These are phyloP conservation scores for Lycaon pictus DNA, from an alignment of 2,113 vertebrate species.

Conservation along the genomic window DNA sequence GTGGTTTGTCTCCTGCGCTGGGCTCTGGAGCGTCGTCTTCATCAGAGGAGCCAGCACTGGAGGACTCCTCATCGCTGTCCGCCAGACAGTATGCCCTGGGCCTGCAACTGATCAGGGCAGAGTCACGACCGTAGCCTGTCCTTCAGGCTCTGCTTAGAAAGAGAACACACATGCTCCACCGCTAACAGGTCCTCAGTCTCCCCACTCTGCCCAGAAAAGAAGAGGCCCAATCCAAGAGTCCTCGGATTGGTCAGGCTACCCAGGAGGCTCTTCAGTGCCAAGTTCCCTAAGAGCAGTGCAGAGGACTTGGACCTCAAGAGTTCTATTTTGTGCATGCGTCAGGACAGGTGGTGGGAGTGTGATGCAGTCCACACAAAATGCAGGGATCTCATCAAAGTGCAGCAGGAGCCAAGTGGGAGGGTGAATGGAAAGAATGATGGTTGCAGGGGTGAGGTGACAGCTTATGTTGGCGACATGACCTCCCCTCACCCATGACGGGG, in stretches of 20 bases:
- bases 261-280: not conserved
- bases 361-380: conserved; percentile 42
- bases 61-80: conserved; percentile 99
- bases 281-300: not conserved
- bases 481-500: not conserved
- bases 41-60: conserved; percentile 98
- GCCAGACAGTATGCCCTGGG: conserved; percentile 96
- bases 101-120: conserved; percentile 88
- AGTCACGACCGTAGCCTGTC: not conserved
- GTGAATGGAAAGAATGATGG: not conserved
- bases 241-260: not conserved
- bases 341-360: not conserved
- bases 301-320: not conserved
- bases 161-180: not conserved
- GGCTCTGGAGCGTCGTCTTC: conserved; percentile 95
- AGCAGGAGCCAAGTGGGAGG: not conserved
- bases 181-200: not conserved
- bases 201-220: not conserved
- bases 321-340: conserved; percentile 8
- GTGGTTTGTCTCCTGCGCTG: conserved; percentile 90
- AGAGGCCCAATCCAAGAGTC: not conserved
- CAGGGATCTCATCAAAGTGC: not conserved
- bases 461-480: not conserved
- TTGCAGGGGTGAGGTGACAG: not conserved
- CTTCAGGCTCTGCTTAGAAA: not conserved